Evolutionary conservation across 2,888 invertebrate species (phyloP).

Genomic region (Agrenia bidenticulata): DNA sequence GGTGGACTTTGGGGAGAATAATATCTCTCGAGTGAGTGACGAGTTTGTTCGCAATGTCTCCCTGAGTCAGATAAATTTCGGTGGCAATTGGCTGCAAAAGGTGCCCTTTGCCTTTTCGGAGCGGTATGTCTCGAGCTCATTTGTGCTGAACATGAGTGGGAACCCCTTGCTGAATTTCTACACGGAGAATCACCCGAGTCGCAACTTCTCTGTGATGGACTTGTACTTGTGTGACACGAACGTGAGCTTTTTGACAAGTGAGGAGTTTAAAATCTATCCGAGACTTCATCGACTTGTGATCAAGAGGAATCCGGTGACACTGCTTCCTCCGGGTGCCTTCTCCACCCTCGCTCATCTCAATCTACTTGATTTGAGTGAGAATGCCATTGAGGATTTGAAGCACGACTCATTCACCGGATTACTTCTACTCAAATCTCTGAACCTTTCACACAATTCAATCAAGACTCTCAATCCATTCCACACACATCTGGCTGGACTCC

Average conservation of each 20-base stretch:
- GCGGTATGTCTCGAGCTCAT: slow-evolving; percentile 68
- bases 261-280: slow-evolving; percentile 81
- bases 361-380: slow-evolving; percentile 76
- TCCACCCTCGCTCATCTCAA: slow-evolving; percentile 72
- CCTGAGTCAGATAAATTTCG: slow-evolving; percentile 71
- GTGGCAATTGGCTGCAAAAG: slow-evolving; percentile 75
- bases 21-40: slow-evolving; percentile 72
- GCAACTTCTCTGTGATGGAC: slow-evolving; percentile 77
- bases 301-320: slow-evolving; percentile 69
- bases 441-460: slow-evolving; percentile 79
- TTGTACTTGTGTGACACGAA: slow-evolving; percentile 77
- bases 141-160: slow-evolving; percentile 75
- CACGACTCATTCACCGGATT: slow-evolving; percentile 81
- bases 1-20: slow-evolving; percentile 75
- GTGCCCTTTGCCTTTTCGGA: slow-evolving; percentile 76
- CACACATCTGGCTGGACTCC: slow-evolving; percentile 71
- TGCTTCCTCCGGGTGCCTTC: slow-evolving; percentile 83
- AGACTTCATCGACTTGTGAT: slow-evolving; percentile 70
- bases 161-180: slow-evolving; percentile 77
- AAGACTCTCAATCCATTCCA: slow-evolving; percentile 78
- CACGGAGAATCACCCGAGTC: slow-evolving; percentile 66
- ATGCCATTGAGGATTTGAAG: slow-evolving; percentile 78
- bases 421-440: slow-evolving; percentile 70
- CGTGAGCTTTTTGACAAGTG: slow-evolving; percentile 76
- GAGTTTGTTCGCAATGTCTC: slow-evolving; percentile 71